Base-by-base conservation (phyloP, 2,797 vertebrate species). In the Dromococcyx pavoninus region DNA sequence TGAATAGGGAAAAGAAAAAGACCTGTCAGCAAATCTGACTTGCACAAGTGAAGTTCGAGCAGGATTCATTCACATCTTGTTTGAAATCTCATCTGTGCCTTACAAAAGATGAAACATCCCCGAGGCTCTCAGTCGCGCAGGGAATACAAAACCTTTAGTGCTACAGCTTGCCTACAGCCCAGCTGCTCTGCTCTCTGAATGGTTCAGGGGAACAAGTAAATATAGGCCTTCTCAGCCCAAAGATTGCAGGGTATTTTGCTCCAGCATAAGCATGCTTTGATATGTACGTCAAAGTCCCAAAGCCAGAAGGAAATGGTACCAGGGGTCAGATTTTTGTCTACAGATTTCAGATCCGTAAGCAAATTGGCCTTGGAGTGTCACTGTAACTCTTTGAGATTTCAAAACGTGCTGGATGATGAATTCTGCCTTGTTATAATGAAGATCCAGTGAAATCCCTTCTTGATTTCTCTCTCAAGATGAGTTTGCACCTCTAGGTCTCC, bases 61-160 rank as follows among this genome's bases (percentile, higher is more conserved):
- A 1, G 72, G 81, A 93, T 93, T 93, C 92, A 89, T 95, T 93
- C 94, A 67, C 0, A 5, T 44, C 91, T 79, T 30, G 87, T 91
- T 92, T 90, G 91, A 91, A 91, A 92, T 82, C 95, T 96, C 93
- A 95, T 95, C 93, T 94, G 92, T 0, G 72, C 91, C 65, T 85
- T 39, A 93, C 75, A 92, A 94, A 93, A 69, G 88, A 82, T 19
- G 74, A 91, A 85, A 51, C 80, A 50, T 48, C 90, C 83, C 92
- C 61, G 2, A 71, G 65, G 92, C 78, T 64, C 88, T 88, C 83
- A 93, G 71, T 6, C 86, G 84, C 71, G 2, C 17, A 10, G 53
- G 69, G 72, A 91, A 89, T 54, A 78, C 72, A 95, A 94, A 92
- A 80, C 71, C 41, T 37, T 66, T 16, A 9, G 7, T 61, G 91